These are phyloP conservation scores for Aphelenchoides fujianensis DNA, from an alignment of 1,140 invertebrate genomes.

Conservation along the genomic window DNA sequence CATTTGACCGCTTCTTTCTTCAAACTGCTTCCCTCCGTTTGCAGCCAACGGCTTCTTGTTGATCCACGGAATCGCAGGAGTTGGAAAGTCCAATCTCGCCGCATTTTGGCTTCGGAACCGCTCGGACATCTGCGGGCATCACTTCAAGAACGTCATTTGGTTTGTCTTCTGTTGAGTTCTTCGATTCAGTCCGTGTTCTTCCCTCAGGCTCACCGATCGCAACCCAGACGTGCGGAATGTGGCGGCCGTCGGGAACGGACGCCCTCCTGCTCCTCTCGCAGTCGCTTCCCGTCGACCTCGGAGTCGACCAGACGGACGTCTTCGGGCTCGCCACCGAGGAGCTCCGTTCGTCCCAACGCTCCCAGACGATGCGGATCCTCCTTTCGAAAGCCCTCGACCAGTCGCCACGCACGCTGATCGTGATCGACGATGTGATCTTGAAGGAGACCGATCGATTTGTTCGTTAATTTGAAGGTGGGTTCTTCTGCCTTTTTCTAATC, in stretches of 20 bases:
- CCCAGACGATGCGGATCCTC: constrained; percentile 5
- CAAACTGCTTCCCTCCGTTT: not conserved
- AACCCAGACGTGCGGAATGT: not conserved
- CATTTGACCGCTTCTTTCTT: not conserved
- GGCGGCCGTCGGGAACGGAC: not conserved
- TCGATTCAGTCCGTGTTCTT: not conserved
- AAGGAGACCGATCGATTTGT: constrained; percentile 14
- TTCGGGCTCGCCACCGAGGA: not conserved
- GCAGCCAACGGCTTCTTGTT: constrained; percentile 10
- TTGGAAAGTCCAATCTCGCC: not conserved
- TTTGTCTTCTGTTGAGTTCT: not conserved
- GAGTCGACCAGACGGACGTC: not conserved
- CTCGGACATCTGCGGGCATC: constrained; percentile 9
- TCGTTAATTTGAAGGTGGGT: constrained; percentile 13
- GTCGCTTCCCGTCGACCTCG: not conserved
- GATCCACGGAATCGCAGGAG: constrained; percentile 8
- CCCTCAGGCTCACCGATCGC: constrained; percentile 8
- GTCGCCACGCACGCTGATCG: not conserved
- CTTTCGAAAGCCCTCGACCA: constrained; percentile 8
- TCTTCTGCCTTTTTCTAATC: constrained; percentile 15
- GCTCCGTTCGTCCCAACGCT: not conserved
- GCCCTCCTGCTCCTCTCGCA: not conserved
- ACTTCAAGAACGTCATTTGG: constrained; percentile 15
- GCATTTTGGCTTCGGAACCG: not conserved
- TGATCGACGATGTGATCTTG: constrained; percentile 8